phyloP scores from a whole-genome alignment of 2,797 vertebrate genomes.

The Phrynocephalus forsythii region DNA sequence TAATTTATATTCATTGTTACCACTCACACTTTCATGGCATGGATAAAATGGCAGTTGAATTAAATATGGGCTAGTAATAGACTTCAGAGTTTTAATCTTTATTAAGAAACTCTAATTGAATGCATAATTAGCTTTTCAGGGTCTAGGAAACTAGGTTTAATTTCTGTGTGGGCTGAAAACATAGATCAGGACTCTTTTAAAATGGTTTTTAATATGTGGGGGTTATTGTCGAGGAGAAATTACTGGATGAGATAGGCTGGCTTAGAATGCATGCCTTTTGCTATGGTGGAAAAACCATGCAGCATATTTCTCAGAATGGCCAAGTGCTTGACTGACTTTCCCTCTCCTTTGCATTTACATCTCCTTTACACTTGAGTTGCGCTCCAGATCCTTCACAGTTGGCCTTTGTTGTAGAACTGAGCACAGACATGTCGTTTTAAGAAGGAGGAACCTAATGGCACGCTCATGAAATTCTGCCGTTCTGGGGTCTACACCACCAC shows the following conservation, averaged over 20 bases:
- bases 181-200: slow-evolving; percentile 78
- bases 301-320: slow-evolving; percentile 31
- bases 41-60: slow-evolving; percentile 88
- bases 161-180: slow-evolving; percentile 80
- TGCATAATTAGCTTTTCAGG: slow-evolving; percentile 85
- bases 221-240: slow-evolving; percentile 75
- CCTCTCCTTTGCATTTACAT: slow-evolving; percentile 26
- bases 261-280: slow-evolving; percentile 61
- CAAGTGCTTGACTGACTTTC: slow-evolving; percentile 13
- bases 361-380: neutral
- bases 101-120: slow-evolving; percentile 88
- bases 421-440: neutral
- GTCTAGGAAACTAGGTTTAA: slow-evolving; percentile 85
- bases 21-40: slow-evolving; percentile 83
- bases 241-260: slow-evolving; percentile 56
- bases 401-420: neutral
- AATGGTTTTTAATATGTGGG: slow-evolving; percentile 60
- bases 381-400: neutral
- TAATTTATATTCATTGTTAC: slow-evolving; percentile 88
- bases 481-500: too few relatives aligned
- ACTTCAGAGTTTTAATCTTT: slow-evolving; percentile 89
- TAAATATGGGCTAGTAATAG: slow-evolving; percentile 87
- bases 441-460: neutral
- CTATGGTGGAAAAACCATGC: slow-evolving; percentile 36
- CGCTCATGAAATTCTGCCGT: too few relatives aligned